Percentiles rank a stretch among this genome's conserved stretches.
phyloP scores from a whole-genome alignment of 1,140 invertebrate genomes.

The Spodoptera frugiperda region DNA sequence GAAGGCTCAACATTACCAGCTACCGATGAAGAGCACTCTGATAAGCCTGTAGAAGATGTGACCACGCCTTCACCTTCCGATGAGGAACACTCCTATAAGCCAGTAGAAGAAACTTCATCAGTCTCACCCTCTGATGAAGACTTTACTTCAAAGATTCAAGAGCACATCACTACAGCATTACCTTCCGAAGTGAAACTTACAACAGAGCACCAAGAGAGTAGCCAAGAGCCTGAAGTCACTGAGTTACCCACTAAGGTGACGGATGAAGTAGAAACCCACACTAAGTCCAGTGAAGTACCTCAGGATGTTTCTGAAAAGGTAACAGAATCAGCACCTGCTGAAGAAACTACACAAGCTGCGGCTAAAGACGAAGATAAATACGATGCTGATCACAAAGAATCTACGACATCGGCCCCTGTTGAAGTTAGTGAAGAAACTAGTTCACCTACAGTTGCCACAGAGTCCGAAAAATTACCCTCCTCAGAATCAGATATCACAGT shows the following conservation, averaged over 20 bases:
- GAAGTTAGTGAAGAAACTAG: conserved; percentile 13
- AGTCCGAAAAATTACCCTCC: conserved; percentile 49
- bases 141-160: conserved; percentile 27
- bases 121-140: conserved; percentile 10
- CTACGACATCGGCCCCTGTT: neutral
- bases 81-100: conserved; percentile 17
- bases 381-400: conserved; percentile 1
- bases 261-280: conserved; percentile 17
- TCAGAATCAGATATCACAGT: conserved; percentile 40
- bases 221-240: neutral
- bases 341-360: conserved; percentile 12
- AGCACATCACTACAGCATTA: conserved; percentile 17
- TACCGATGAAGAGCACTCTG: neutral
- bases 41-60: neutral
- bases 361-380: neutral
- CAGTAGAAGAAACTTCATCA: conserved; percentile 7
- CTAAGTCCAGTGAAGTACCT: neutral
- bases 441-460: conserved; percentile 19
- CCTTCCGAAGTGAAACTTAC: neutral
- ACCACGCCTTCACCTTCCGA: neutral
- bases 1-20: neutral
- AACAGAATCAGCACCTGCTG: conserved; percentile 37
- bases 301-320: conserved; percentile 40
- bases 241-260: neutral
- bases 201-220: neutral